Evolutionary conservation across 2,888 invertebrate genomes (phyloP), one percentile per base, ranked within the genome.

Genomic region (Rhaphigaster nebulosa): DNA sequence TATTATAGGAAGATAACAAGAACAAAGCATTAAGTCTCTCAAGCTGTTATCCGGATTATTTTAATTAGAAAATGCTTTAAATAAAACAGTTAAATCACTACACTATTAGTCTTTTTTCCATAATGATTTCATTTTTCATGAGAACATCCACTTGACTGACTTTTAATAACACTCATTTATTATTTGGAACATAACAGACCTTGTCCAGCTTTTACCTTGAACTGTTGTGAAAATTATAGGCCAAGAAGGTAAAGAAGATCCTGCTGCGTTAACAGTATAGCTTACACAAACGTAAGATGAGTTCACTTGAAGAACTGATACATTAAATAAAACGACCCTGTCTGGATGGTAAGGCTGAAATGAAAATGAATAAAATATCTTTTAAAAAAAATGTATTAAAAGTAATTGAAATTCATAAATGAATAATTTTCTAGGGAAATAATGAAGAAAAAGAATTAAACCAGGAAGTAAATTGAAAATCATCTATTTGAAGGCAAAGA

Each of bases 211-310:
- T 84, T 89, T 90, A 90, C 90, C 90, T 90, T 56, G 26, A 38
- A 34, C 50, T 34, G 91, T 91, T 52, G 34, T 91, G 38, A 91
- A 89, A 34, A 80, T 23, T 20, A 91, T 80, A 12, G 91, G 91
- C 45, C 34, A 50, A 38, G 89, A 56, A 50, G 91, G 91, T 13
- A 45, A 29, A 13, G 91, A 91, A 45, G 91, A 91, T 54, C 91
- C 91, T 34, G 91, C 91, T 50, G 89, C 54, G 29, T 91, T 91
- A n/a, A 91, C 54, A 20, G 89, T 89, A 29, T 89, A 89, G 38
- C 89, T 89, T 23, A 50, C 56, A 50, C 91, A 91, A 34, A 89
- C 89, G 50, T 91, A 91, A n/a, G 80, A n/a, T 41, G 91, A 84
- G 54, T 87, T 91, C 56, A 89, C 91, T 29, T 41, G 50, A 34